Conservation (phyloP, 2,113 vertebrate species). For the Pelusios castaneus region DNA sequence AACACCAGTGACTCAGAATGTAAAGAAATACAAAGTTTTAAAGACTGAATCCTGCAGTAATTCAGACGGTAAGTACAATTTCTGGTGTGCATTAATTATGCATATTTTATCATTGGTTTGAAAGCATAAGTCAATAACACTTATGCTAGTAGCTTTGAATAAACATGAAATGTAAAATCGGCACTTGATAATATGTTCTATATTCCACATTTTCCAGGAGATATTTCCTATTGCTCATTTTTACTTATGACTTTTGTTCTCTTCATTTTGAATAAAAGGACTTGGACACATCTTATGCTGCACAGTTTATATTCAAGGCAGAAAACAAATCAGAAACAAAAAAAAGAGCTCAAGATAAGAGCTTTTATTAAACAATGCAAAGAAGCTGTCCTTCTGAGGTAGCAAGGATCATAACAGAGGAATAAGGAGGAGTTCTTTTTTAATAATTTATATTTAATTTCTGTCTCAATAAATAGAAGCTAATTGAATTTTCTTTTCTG, state of each 20-base stretch:
- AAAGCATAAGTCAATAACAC: neutral
- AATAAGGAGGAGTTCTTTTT: slow-evolving; percentile 4
- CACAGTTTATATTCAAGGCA: slow-evolving; percentile 23
- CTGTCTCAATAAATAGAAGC: neutral
- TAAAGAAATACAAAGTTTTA: neutral
- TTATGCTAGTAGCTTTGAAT: neutral
- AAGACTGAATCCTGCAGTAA: neutral
- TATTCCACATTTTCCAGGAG: neutral
- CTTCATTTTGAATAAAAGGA: neutral
- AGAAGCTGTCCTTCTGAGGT: slow-evolving; percentile 30
- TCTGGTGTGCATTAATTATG: neutral
- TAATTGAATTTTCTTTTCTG: slow-evolving; percentile 42
- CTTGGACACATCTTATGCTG: neutral
- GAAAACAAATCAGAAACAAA: slow-evolving; percentile 35
- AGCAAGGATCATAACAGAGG: neutral
- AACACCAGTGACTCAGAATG: neutral
- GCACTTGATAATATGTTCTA: neutral
- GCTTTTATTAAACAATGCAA: slow-evolving; percentile 34
- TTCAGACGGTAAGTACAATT: neutral
- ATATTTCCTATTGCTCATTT: neutral
- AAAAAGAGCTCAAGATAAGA: neutral
- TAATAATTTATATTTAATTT: slow-evolving; percentile 2
- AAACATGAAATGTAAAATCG: neutral
- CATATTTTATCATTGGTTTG: neutral
- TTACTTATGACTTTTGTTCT: neutral